phyloP scores from a whole-genome alignment of 2,113 vertebrate species.

The Noctilio leporinus region DNA sequence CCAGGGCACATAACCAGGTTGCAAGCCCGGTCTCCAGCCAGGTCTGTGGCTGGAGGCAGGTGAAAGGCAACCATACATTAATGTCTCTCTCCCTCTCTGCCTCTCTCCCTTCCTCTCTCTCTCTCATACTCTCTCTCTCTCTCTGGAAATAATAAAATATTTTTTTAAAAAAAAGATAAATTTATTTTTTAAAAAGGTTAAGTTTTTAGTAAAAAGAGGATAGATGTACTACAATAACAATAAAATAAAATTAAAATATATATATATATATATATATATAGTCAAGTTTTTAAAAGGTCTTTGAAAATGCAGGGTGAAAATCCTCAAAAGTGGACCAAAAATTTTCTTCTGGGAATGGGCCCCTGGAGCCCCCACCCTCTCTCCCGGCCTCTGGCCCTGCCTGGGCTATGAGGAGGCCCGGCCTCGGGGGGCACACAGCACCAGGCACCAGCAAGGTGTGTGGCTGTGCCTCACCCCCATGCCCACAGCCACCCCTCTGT shows the following conservation, averaged over 20 bases:
- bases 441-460: not conserved
- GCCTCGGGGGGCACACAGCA: not conserved
- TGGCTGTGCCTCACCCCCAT: rapidly evolving
- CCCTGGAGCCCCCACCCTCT: rapidly evolving
- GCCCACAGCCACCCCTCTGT: not conserved
- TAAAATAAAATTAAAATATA: too few relatives aligned
- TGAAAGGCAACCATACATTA: too few relatives aligned
- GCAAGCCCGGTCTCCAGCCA: too few relatives aligned
- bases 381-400: rapidly evolving
- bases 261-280: too few relatives aligned
- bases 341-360: not conserved
- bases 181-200: not conserved
- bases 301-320: not conserved
- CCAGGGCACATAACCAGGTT: too few relatives aligned
- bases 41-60: too few relatives aligned
- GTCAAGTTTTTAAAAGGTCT: not conserved
- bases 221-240: too few relatives aligned
- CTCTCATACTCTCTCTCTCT: too few relatives aligned
- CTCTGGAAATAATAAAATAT: too few relatives aligned
- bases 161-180: not conserved
- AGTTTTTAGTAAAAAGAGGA: too few relatives aligned
- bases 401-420: not conserved
- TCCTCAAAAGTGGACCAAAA: not conserved
- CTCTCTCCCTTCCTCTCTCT: too few relatives aligned
- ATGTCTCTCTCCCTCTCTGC: too few relatives aligned